Conservation (phyloP, 2,113 vertebrate species). For the Nymphicus hollandicus region DNA sequence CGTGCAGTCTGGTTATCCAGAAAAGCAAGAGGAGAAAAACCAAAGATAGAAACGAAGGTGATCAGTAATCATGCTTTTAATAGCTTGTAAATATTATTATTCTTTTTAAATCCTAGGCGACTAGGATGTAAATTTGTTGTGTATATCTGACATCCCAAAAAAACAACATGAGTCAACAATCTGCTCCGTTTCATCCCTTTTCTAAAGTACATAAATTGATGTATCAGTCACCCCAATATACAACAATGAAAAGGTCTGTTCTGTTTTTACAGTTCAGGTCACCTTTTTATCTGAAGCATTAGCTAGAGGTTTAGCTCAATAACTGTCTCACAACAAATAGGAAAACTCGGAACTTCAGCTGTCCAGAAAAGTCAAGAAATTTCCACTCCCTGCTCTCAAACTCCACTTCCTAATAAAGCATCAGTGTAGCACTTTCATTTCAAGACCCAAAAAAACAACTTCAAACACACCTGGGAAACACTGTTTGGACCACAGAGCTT, state of each 20-base stretch:
- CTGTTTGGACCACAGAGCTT: neutral
- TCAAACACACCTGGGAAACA: neutral
- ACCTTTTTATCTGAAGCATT: neutral
- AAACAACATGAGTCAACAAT: neutral
- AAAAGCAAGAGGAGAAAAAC: neutral
- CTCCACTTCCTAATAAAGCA: slow-evolving; percentile 8
- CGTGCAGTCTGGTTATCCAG: neutral
- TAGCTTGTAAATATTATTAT: slow-evolving; percentile 46
- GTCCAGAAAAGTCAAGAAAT: neutral
- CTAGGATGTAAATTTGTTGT: slow-evolving; percentile 54
- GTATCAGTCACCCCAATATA: neutral
- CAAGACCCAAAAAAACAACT: neutral
- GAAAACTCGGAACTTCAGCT: neutral
- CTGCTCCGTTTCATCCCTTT: slow-evolving; percentile 32
- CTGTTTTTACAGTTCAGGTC: slow-evolving; percentile 12
- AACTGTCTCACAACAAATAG: neutral
- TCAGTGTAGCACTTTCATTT: neutral
- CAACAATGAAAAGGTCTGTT: neutral
- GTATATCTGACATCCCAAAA: slow-evolving; percentile 43
- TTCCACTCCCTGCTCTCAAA: neutral
- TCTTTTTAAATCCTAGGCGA: slow-evolving; percentile 31
- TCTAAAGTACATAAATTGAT: slow-evolving; percentile 54
- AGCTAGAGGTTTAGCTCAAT: neutral
- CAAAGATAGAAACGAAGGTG: neutral
- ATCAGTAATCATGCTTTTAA: slow-evolving; percentile 59